These are phyloP conservation scores for Pecten maximus DNA, from an alignment of 2,888 invertebrate genomes.

Conservation along the genomic window DNA sequence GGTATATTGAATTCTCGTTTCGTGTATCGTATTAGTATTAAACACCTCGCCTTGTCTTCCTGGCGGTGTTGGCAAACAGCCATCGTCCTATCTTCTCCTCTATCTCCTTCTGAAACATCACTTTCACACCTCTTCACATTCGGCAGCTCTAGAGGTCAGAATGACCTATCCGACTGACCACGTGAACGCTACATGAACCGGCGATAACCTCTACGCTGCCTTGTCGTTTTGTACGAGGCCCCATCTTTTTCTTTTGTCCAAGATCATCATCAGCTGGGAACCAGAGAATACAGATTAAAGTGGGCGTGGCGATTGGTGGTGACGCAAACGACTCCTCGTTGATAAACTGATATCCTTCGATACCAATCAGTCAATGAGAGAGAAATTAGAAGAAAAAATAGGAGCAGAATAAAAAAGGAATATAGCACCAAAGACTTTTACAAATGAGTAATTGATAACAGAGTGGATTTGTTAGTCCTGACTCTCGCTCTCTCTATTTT, in stretches of 20 bases:
- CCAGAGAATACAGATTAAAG: neutral
- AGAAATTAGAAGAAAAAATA: neutral
- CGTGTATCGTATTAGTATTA: no score
- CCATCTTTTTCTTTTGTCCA: slow-evolving; percentile 21
- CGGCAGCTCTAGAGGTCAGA: slow-evolving; percentile 15
- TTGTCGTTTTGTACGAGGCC: slow-evolving; percentile 11
- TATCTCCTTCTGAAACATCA: slow-evolving; percentile 7
- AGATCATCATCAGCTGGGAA: neutral
- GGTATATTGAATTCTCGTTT: no score
- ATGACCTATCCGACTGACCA: neutral
- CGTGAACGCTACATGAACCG: slow-evolving; percentile 24
- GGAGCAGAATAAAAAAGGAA: neutral
- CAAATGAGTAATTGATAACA: slow-evolving; percentile 20
- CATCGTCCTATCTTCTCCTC: neutral
- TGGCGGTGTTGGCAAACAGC: neutral
- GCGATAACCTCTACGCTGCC: neutral
- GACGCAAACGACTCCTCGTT: neutral
- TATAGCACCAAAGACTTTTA: neutral
- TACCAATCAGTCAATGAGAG: slow-evolving; percentile 15
- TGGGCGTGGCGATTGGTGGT: neutral
- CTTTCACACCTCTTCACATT: slow-evolving; percentile 30
- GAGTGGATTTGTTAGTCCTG: neutral
- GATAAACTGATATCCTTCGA: slow-evolving; percentile 15
- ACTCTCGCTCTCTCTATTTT: slow-evolving; percentile 16
- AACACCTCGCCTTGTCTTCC: neutral